A percentile compares a stretch with the other conserved stretches of the same genome.
These are phyloP conservation scores for Lasioglossum vierecki DNA, from an alignment of 2,888 invertebrate species.

Conservation along the genomic window DNA sequence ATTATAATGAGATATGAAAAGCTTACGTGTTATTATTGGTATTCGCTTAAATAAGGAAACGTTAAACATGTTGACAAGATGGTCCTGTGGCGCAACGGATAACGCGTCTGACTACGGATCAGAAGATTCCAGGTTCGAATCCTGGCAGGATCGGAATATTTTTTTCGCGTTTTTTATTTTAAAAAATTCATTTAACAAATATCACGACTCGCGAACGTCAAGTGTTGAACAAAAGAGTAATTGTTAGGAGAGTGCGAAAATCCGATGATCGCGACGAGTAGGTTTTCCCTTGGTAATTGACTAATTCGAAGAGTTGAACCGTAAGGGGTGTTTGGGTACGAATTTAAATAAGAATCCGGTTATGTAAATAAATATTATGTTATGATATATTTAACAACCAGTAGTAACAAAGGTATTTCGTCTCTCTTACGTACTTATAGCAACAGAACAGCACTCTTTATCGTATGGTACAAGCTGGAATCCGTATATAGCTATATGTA, in stretches of 20 bases:
- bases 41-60: background rate
- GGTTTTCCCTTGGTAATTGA: too few species aligned
- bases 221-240: too few species aligned
- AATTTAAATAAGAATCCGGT: conserved; percentile 26
- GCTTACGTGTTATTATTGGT: background rate
- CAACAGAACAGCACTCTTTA: conserved; percentile 74
- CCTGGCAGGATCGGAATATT: conserved; percentile 86
- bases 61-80: background rate
- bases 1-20: background rate
- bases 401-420: conserved; percentile 80
- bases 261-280: too few species aligned
- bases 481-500: conserved; percentile 60
- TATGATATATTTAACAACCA: conserved; percentile 80
- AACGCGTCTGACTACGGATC: conserved; percentile 90
- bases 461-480: conserved; percentile 68
- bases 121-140: conserved; percentile 89
- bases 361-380: conserved; percentile 72
- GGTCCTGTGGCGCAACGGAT: conserved; percentile 88
- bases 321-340: background rate
- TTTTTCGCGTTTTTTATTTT: conserved; percentile 16
- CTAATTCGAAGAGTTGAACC: too few species aligned
- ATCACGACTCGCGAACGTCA: background rate
- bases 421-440: conserved; percentile 75
- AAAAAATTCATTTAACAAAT: background rate
- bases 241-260: too few species aligned